Evolutionary conservation across 2,113 vertebrate species (phyloP).

Genomic region (Greenwoodochromis staneri): DNA sequence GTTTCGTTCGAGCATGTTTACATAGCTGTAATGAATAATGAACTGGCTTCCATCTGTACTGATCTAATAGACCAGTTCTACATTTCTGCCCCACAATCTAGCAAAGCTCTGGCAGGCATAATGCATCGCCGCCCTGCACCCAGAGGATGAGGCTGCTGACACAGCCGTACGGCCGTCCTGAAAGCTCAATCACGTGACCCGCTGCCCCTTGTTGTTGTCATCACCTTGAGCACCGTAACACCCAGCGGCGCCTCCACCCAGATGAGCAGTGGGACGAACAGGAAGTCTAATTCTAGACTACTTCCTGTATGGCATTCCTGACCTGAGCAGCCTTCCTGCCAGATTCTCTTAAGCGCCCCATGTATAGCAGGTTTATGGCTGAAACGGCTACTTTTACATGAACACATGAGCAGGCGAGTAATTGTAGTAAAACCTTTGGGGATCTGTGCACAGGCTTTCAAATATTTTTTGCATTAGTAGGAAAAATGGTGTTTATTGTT

Average conservation of each 20-base stretch:
- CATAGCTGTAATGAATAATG: not conserved
- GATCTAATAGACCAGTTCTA: not conserved
- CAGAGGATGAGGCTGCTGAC: not conserved
- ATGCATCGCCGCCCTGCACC: not conserved
- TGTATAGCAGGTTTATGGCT: not conserved
- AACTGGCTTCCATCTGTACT: not conserved
- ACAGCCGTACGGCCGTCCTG: not conserved
- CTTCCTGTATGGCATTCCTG: constrained; percentile 79
- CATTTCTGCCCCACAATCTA: accelerated
- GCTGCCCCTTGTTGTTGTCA: not conserved
- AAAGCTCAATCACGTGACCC: not conserved
- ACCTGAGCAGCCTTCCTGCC: constrained; percentile 66
- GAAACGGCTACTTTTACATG: not conserved
- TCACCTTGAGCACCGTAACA: constrained; percentile 39
- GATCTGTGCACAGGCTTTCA: not conserved
- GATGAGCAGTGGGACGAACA: constrained; percentile 43
- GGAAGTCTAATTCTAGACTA: constrained; percentile 77
- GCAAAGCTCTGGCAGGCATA: not conserved
- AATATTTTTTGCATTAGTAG: not conserved
- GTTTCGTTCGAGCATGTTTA: not conserved
- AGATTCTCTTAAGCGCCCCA: constrained; percentile 3
- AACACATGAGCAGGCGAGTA: not conserved
- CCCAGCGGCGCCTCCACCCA: constrained; percentile 39
- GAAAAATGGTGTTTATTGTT: not conserved
- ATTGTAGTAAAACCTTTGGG: accelerated